phyloP scores from a whole-genome alignment of 2,113 vertebrate genomes.

The Tupaia chinensis region DNA sequence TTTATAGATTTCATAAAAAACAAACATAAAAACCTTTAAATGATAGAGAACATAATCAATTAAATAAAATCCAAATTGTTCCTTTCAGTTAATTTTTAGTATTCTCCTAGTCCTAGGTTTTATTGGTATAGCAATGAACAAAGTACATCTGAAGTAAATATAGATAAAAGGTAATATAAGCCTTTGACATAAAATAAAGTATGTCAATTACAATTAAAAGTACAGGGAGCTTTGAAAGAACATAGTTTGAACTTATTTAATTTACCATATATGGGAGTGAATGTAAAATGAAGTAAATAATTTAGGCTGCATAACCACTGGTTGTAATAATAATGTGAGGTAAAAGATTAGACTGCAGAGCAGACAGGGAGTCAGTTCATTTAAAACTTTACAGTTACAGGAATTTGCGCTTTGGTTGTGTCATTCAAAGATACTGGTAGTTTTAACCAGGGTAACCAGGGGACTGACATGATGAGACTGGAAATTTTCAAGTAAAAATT shows the following conservation, averaged over 20 bases:
- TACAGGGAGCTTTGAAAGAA: background rate
- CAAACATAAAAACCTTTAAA: background rate
- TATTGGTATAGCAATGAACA: background rate
- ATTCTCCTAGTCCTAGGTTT: background rate
- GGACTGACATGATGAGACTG: background rate
- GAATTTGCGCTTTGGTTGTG: background rate
- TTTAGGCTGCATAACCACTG: background rate
- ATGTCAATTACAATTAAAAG: background rate
- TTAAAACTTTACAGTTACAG: background rate
- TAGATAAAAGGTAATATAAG: background rate
- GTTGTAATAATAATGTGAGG: background rate
- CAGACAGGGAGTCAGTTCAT: background rate
- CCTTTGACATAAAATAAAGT: background rate
- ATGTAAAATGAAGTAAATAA: background rate
- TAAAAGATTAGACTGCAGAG: background rate
- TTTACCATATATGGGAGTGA: background rate
- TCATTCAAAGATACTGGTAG: background rate
- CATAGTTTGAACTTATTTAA: background rate
- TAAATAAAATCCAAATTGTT: background rate
- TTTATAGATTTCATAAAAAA: background rate
- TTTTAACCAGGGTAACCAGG: background rate
- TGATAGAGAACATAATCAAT: background rate
- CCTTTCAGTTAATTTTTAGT: background rate
- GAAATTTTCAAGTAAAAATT: background rate
- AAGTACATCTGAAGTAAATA: background rate